A percentile compares a stretch with the other conserved stretches of the same genome.
Evolutionary conservation across 2,113 vertebrate species (phyloP).

Genomic region (Onychorhynchus coronatus): DNA sequence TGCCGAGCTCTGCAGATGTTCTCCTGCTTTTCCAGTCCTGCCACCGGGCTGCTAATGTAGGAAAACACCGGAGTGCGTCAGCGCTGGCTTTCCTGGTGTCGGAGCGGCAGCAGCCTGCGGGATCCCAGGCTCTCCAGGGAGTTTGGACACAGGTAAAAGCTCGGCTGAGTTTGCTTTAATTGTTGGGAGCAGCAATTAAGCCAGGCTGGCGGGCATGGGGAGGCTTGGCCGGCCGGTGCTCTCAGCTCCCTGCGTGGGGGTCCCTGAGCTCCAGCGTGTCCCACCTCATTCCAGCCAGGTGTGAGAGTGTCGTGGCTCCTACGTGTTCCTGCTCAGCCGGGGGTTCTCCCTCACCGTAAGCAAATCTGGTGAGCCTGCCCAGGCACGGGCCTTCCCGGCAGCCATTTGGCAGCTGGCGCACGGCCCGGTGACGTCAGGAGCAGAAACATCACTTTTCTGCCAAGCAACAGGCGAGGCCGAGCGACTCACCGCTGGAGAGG

Average conservation of each 20-base stretch:
- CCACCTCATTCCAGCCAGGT: fast-evolving
- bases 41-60: not conserved
- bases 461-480: not conserved
- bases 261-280: fast-evolving
- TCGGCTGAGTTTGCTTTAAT: not conserved
- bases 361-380: not conserved
- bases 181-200: not conserved
- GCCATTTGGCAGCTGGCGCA: not conserved
- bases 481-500: fast-evolving
- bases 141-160: not conserved
- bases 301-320: not conserved
- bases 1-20: conserved; percentile 54
- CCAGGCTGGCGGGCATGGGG: fast-evolving
- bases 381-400: not conserved
- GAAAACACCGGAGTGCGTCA: not conserved
- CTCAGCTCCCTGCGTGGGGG: fast-evolving
- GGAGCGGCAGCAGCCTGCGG: not conserved
- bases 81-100: conserved; percentile 28
- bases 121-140: not conserved
- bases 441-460: not conserved
- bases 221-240: fast-evolving
- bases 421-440: not conserved
- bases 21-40: conserved; percentile 59
- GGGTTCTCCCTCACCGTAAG: not conserved
- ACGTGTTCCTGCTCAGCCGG: not conserved